phyloP scores from a whole-genome alignment of 2,113 vertebrate species.

The Corythoichthys intestinalis region DNA sequence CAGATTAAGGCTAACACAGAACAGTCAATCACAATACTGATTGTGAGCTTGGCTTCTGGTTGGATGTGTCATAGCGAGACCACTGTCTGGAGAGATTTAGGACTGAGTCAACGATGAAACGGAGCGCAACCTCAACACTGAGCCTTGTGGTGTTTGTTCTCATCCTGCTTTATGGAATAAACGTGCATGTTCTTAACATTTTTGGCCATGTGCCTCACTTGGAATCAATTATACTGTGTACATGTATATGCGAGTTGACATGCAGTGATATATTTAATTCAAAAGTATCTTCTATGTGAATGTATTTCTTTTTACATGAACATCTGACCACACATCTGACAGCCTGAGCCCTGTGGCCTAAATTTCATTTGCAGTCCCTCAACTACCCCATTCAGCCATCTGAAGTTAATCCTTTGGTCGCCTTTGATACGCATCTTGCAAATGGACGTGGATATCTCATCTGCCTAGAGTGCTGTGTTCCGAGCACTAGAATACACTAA shows the following conservation, averaged over 20 bases:
- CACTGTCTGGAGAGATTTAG: constrained; percentile 71
- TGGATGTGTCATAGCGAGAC: constrained; percentile 49
- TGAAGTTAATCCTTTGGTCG: constrained; percentile 67
- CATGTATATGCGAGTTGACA: constrained; percentile 24
- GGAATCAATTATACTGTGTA: constrained; percentile 16
- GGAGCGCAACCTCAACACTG: constrained; percentile 59
- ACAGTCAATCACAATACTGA: constrained; percentile 64
- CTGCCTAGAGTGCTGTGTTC: constrained; percentile 22
- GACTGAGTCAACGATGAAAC: constrained; percentile 70
- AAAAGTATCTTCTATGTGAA: background rate
- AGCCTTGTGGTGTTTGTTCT: constrained; percentile 46
- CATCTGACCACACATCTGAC: constrained; percentile 45
- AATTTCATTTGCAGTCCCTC: constrained; percentile 63
- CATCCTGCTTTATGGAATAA: constrained; percentile 18
- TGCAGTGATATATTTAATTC: background rate
- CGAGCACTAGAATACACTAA: constrained; percentile 18
- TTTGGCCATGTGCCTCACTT: constrained; percentile 24
- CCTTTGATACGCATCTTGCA: constrained; percentile 67
- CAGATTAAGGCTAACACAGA: constrained; percentile 20
- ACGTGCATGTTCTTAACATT: constrained; percentile 21
- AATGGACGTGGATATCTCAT: constrained; percentile 72
- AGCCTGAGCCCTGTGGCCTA: constrained; percentile 44
- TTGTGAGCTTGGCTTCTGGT: constrained; percentile 50
- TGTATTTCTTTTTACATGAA: background rate
- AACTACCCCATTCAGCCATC: constrained; percentile 53